Percentiles rank a stretch among this genome's conserved stretches.
phyloP scores from a whole-genome alignment of 2,888 invertebrate genomes.

The Poecilobothrus nobilitatus region DNA sequence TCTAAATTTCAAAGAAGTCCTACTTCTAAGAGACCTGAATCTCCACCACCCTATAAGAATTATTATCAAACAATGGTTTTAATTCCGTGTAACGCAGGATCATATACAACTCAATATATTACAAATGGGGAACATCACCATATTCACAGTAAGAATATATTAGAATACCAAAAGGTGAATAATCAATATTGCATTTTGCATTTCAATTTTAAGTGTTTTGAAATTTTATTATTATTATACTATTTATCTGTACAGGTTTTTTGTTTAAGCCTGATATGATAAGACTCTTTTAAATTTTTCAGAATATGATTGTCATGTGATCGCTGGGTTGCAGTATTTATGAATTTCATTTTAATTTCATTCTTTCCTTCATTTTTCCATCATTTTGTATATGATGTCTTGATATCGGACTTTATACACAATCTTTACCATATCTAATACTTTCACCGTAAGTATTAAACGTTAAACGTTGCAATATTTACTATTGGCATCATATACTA shows the following conservation, averaged over 20 bases:
- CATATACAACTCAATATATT: slow-evolving; percentile 41
- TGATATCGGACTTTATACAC: too few relatives aligned
- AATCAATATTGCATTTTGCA: slow-evolving; percentile 1
- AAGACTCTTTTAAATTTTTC: too few relatives aligned
- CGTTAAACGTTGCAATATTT: too few relatives aligned
- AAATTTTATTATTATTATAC: neutral
- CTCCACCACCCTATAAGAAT: slow-evolving; percentile 59
- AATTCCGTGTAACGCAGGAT: slow-evolving; percentile 54
- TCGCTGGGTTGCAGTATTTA: too few relatives aligned
- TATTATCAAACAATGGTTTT: slow-evolving; percentile 62
- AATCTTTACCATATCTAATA: too few relatives aligned
- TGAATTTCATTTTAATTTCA: too few relatives aligned
- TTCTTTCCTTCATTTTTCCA: too few relatives aligned
- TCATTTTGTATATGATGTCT: too few relatives aligned
- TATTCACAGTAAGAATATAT: slow-evolving; percentile 41
- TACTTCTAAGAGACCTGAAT: slow-evolving; percentile 50
- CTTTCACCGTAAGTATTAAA: too few relatives aligned
- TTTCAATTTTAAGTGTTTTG: neutral
- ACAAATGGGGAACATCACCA: slow-evolving; percentile 38
- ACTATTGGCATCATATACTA: too few relatives aligned
- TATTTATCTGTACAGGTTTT: neutral
- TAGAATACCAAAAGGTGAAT: slow-evolving; percentile 44
- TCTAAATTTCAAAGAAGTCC: slow-evolving; percentile 43
- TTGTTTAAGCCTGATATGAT: too few relatives aligned
- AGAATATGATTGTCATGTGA: too few relatives aligned